Percentiles rank a stretch among this genome's conserved stretches.
phyloP scores from a whole-genome alignment of 2,797 vertebrate species.

The Micropoecilia bifurca region DNA sequence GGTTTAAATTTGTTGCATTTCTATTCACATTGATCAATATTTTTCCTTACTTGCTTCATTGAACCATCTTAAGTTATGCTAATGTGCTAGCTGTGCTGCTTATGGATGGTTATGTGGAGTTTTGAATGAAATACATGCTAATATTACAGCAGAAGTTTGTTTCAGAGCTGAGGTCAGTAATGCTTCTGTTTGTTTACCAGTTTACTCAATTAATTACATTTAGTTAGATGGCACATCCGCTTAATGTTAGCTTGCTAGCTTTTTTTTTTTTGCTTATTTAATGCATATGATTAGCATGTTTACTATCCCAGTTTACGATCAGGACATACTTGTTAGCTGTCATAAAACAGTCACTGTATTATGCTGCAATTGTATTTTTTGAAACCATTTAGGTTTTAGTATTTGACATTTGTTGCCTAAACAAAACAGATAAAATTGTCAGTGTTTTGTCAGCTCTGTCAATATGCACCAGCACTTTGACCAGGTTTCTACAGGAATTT shows the following conservation, averaged over 20 bases:
- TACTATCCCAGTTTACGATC: background rate
- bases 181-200: background rate
- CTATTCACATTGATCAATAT: background rate
- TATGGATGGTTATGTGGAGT: background rate
- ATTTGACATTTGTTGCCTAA: conserved; percentile 43
- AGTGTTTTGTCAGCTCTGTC: conserved; percentile 42
- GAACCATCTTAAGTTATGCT: background rate
- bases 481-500: conserved; percentile 54
- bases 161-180: background rate
- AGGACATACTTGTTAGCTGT: background rate
- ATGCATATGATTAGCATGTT: background rate
- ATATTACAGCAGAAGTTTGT: background rate
- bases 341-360: conserved; percentile 11
- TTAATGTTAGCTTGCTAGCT: background rate
- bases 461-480: conserved; percentile 81
- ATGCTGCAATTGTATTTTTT: background rate
- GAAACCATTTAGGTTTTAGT: background rate
- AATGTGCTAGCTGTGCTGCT: background rate
- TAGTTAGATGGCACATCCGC: background rate
- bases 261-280: background rate
- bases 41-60: background rate
- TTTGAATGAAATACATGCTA: background rate
- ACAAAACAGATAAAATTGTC: conserved; percentile 19
- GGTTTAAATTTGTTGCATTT: background rate
- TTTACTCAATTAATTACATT: background rate